Evolutionary conservation across 2,888 invertebrate genomes (phyloP).

Genomic region (Pyralis farinalis): DNA sequence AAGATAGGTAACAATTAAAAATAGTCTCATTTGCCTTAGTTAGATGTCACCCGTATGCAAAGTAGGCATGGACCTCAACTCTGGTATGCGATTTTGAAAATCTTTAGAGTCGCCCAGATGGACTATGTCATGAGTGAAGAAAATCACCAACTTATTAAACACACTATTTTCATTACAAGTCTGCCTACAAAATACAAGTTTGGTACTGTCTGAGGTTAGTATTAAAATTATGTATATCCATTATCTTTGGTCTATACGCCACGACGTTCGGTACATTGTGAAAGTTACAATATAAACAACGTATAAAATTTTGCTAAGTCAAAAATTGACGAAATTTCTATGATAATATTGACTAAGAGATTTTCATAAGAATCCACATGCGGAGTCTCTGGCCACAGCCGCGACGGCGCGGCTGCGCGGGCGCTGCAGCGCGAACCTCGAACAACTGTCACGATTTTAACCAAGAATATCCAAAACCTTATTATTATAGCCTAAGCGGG

Average conservation of each 20-base stretch:
- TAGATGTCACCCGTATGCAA: constrained; percentile 25
- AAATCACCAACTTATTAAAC: constrained; percentile 21
- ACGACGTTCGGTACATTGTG: constrained; percentile 67
- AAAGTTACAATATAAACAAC: constrained; percentile 70
- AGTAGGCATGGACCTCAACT: constrained; percentile 25
- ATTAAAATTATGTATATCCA: constrained; percentile 71
- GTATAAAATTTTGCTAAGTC: constrained; percentile 81
- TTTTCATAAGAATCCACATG: constrained; percentile 79
- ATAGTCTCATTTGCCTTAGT: constrained; percentile 24
- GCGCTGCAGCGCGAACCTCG: constrained; percentile 47
- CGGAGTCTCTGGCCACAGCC: constrained; percentile 46
- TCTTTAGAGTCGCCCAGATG: constrained; percentile 8
- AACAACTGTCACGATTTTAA: constrained; percentile 54
- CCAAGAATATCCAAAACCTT: constrained; percentile 69
- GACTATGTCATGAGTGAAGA: constrained; percentile 11
- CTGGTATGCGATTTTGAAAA: constrained; percentile 23
- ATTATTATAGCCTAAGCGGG: constrained; percentile 75
- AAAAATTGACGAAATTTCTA: constrained; percentile 79
- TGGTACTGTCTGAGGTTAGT: constrained; percentile 79
- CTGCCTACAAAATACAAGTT: constrained; percentile 69
- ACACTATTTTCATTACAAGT: constrained; percentile 41
- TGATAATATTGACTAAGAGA: constrained; percentile 78
- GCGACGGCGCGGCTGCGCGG: constrained; percentile 43
- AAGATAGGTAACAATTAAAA: constrained; percentile 34
- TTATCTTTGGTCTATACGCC: constrained; percentile 77